Base-by-base conservation (phyloP, 2,113 vertebrate species). In the Periophthalmus modestus region DNA sequence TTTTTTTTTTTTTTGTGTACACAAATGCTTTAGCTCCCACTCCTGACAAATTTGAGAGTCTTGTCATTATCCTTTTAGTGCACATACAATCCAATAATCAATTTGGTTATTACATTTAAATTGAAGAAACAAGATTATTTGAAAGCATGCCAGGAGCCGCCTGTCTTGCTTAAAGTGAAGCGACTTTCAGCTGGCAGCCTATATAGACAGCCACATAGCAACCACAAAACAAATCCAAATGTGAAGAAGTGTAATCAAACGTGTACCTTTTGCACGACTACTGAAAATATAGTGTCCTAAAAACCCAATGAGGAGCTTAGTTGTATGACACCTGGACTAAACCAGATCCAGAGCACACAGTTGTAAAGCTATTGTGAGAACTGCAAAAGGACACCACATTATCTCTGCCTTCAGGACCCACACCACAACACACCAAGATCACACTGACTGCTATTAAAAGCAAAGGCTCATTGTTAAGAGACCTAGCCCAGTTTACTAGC, bases 301-400 rank as follows among this genome's bases (percentile, higher is more conserved):
- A 83, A 63, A 78, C 3, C 1, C 28, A 43, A 78, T 43, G 23
- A 62, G 73, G 58, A 83, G 85, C 67, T 69, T 39, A 68, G 79
- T 72, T 81, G 87, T 83, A 81, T 85, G 86, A 77, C 79, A 84
- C 82, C 81, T 79, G 85, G 86, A 76, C 82, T 74, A 61, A 71
- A 82, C 47, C 50, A 16, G 66, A 3, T 3, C 15, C 70, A 82
- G 72, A 43, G 68, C 77, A 65, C 66, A 55, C 78, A 75, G 48
- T 80, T 79, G 66, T 36, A 21, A 5, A 23, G 72, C 34, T 36
- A 52, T 50, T 67, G 68, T 74, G 59, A 39, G 34, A 47, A 0
- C 7, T 4, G 46, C 19, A 69, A 67, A 82, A 81, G 76, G 80
- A 82, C 82, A 81, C 61, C 36, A 34, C 62, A 57, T 69, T 68